phyloP scores from a whole-genome alignment of 2,888 invertebrate genomes.

The Lepidochrysops patricia region DNA sequence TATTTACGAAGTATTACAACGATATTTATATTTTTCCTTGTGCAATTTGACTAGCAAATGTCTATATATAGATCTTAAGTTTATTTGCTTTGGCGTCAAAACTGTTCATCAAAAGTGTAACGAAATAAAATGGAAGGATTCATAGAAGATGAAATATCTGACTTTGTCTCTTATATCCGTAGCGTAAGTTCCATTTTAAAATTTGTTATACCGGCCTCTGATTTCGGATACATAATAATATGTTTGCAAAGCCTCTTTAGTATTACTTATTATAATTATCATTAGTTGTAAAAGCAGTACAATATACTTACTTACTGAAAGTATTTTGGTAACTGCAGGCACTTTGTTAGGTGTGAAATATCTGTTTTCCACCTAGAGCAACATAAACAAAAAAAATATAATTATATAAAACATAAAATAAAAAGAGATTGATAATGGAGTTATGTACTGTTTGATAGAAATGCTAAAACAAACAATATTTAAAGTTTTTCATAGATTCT shows the following conservation, averaged over 20 bases:
- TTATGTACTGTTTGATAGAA: not conserved
- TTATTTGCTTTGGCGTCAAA: not conserved
- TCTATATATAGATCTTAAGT: not conserved
- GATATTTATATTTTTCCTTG: not conserved
- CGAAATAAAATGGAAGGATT: constrained; percentile 69
- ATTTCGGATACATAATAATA: too few species aligned
- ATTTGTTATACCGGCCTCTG: not conserved
- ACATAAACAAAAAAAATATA: too few species aligned
- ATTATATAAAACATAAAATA: too few species aligned
- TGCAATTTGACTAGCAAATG: not conserved
- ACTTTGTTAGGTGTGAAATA: not conserved
- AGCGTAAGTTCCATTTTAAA: constrained; percentile 77
- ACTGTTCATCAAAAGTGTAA: constrained; percentile 13
- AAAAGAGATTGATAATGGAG: too few species aligned
- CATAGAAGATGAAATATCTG: constrained; percentile 83
- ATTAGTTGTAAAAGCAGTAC: not conserved
- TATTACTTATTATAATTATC: not conserved
- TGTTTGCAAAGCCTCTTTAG: too few species aligned
- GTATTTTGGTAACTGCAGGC: too few species aligned
- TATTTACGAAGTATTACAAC: not conserved
- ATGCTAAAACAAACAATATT: not conserved
- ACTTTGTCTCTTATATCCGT: constrained; percentile 84
- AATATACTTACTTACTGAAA: too few species aligned
- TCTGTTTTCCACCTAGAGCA: not conserved
- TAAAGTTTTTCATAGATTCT: not conserved